These are phyloP conservation scores for Misgurnus mizolepis DNA, from an alignment of 2,113 vertebrate genomes.

Conservation along the genomic window DNA sequence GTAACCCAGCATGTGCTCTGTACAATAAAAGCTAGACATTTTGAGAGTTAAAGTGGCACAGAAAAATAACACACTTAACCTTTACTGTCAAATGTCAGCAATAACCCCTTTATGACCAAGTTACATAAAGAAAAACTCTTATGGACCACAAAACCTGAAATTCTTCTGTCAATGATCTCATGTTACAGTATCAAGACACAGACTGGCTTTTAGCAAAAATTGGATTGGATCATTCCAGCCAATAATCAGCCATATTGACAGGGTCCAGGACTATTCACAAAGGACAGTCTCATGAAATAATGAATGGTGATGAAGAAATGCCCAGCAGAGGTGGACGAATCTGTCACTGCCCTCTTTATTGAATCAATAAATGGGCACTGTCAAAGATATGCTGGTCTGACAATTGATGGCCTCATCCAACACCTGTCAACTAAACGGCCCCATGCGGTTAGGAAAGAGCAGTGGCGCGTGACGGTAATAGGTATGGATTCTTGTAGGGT, in stretches of 20 bases:
- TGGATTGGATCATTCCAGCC: background rate
- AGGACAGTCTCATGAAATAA: conserved; percentile 14
- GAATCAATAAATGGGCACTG: conserved; percentile 15
- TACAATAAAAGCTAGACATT: too few species aligned
- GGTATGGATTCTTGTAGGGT: background rate
- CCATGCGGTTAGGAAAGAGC: background rate
- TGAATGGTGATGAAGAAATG: background rate
- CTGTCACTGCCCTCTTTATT: conserved; percentile 29
- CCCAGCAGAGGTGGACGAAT: background rate
- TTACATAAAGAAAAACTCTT: too few species aligned
- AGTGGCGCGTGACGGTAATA: background rate
- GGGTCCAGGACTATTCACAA: background rate
- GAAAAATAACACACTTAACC: too few species aligned
- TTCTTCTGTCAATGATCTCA: background rate
- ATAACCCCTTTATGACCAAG: too few species aligned
- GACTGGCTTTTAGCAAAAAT: conserved; percentile 45
- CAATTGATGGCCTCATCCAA: conserved; percentile 36
- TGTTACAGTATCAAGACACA: conserved; percentile 26
- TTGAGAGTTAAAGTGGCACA: too few species aligned
- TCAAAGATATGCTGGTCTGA: background rate
- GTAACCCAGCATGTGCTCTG: too few species aligned
- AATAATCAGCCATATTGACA: conserved; percentile 30
- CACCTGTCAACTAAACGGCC: conserved; percentile 35
- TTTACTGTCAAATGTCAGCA: too few species aligned
- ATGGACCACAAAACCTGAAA: too few species aligned